phyloP scores from a whole-genome alignment of 2,888 invertebrate genomes.

The Tenthredo livida region DNA sequence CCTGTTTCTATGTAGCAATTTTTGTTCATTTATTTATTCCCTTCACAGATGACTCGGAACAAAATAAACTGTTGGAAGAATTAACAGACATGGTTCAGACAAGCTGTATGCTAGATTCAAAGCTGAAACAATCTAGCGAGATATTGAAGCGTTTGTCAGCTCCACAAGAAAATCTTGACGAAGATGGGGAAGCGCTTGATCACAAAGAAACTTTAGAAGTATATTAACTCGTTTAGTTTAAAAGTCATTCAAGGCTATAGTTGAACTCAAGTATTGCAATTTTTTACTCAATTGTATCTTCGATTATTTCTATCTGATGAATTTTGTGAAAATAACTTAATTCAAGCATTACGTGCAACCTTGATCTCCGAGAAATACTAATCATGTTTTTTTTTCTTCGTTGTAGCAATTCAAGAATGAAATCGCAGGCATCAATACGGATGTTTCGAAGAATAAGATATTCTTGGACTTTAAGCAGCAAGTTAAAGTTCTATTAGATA shows the following conservation, averaged over 20 bases:
- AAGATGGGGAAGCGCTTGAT: conserved; percentile 26
- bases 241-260: background rate
- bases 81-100: conserved; percentile 61
- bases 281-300: background rate
- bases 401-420: conserved; percentile 61
- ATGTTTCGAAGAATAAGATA: conserved; percentile 57
- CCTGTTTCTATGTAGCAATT: background rate
- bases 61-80: conserved; percentile 59
- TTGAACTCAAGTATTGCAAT: background rate
- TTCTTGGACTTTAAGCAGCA: conserved; percentile 60
- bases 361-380: background rate
- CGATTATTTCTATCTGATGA: background rate
- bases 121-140: conserved; percentile 56
- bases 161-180: conserved; percentile 30
- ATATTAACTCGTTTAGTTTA: background rate
- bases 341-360: background rate
- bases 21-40: conserved; percentile 25
- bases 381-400: background rate
- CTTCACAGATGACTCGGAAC: conserved; percentile 57
- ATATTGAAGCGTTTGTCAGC: conserved; percentile 42
- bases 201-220: conserved; percentile 35
- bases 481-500: conserved; percentile 59
- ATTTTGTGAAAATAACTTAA: background rate
- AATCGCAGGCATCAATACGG: conserved; percentile 56
- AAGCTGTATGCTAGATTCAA: conserved; percentile 60